Evolutionary conservation across 1,140 invertebrate species (phyloP).

Genomic region (Phthorimaea operculella): DNA sequence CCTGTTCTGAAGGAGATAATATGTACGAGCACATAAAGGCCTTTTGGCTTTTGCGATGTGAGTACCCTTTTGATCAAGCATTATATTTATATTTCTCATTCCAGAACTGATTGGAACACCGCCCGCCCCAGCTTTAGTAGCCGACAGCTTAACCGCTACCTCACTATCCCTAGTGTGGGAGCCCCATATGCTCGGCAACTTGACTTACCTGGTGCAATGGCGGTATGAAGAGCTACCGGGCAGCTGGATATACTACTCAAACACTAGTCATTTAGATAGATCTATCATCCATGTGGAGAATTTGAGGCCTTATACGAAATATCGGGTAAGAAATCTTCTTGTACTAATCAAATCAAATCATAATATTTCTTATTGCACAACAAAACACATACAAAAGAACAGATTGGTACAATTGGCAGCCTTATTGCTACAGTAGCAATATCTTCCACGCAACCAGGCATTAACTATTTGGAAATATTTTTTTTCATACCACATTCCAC

Average conservation of each 20-base stretch:
- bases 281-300: conserved; percentile 77
- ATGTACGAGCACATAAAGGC: too few relatives aligned
- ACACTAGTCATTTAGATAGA: conserved; percentile 75
- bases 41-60: too few relatives aligned
- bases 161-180: conserved; percentile 87
- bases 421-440: too few relatives aligned
- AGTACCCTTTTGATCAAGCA: too few relatives aligned
- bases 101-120: conserved; percentile 76
- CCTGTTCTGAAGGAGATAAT: too few relatives aligned
- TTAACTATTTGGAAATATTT: too few relatives aligned
- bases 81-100: conserved; percentile 10
- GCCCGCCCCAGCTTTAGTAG: conserved; percentile 78
- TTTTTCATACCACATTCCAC: too few relatives aligned
- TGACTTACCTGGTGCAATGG: conserved; percentile 82
- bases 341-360: too few relatives aligned
- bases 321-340: conserved; percentile 78
- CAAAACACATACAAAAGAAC: too few relatives aligned
- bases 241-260: conserved; percentile 80
- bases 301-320: conserved; percentile 89
- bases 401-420: too few relatives aligned
- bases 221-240: conserved; percentile 75
- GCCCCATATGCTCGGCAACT: conserved; percentile 66
- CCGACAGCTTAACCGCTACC: conserved; percentile 77
- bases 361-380: too few relatives aligned
- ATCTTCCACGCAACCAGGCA: too few relatives aligned